phyloP scores from a whole-genome alignment of 2,888 invertebrate species.

The Prosopocoilus inquinatus region DNA sequence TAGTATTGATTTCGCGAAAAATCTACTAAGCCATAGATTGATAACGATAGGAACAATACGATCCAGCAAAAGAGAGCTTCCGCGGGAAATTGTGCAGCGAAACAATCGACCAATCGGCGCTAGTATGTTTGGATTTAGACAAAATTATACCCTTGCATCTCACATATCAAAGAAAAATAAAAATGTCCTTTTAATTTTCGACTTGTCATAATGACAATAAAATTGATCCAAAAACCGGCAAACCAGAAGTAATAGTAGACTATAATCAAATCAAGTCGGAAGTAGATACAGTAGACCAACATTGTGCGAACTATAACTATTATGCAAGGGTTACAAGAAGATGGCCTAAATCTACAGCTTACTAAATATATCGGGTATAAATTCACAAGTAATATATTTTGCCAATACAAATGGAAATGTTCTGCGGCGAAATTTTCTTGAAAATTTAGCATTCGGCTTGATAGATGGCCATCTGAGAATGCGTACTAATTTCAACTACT shows the following conservation, averaged over 20 bases:
- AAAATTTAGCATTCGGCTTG: not conserved
- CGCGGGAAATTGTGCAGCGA: too few species aligned
- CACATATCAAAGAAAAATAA: too few species aligned
- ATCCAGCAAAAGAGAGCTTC: too few species aligned
- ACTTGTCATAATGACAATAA: constrained; percentile 28
- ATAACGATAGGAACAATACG: too few species aligned
- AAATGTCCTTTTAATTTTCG: constrained; percentile 33
- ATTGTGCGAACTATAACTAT: constrained; percentile 6
- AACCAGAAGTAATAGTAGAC: constrained; percentile 31
- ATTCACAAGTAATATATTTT: not conserved
- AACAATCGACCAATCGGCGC: too few species aligned
- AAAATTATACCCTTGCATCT: constrained; percentile 5
- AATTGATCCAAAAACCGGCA: constrained; percentile 30
- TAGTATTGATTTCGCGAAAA: constrained; percentile 1
- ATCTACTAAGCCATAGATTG: too few species aligned
- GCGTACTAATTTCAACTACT: too few species aligned
- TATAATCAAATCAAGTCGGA: constrained; percentile 10
- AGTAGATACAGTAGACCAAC: constrained; percentile 12
- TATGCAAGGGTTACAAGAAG: constrained; percentile 13
- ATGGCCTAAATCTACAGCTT: constrained; percentile 9
- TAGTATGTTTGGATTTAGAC: too few species aligned
- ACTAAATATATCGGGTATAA: not conserved
- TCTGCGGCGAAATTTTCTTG: not conserved
- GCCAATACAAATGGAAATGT: not conserved
- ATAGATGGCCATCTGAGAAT: not conserved